Base-by-base conservation (phyloP, 2,113 vertebrate species). In the Osmerus eperlanus region DNA sequence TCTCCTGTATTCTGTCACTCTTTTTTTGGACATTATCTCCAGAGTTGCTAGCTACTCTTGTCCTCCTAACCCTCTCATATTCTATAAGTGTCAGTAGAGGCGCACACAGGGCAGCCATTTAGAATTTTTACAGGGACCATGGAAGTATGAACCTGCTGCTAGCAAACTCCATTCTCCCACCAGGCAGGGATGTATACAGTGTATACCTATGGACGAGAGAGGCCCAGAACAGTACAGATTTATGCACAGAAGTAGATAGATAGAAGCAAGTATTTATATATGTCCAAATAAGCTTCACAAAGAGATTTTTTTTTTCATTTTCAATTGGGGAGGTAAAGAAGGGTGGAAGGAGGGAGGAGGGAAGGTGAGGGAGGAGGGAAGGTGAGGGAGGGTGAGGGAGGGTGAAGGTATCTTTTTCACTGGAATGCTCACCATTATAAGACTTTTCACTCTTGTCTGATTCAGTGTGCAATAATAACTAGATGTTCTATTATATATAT, bases 391-490 rank as follows among this genome's bases (percentile, higher is more conserved):
- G 23, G 12, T 32, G 18, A 4, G 32, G 23, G 16, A 32, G 32
- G n/a, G 15, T 67, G 71, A 65, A 67, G 71, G 14, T 53, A 65
- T 69, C 21, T 80, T 78, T 87, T 85, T 86, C 83, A 87, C 87
- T 83, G 86, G 83, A 89, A 89, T 88, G 86, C 87, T 88, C 88
- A 88, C 86, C 72, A 28, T 29, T 78, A 68, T 67, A 74, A 76
- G 84, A 86, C 83, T 80, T 81, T 82, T 82, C 80, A 83, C 81
- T 85, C 77, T 84, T 85, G 79, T 89, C 82, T 84, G 78, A 87
- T 80, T 89, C 86, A 76, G 86, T 90, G 89, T 91, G 89, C 89
- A 91, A 91, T 91, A 91, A 91, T 91, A 90, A 88, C 82, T 91
- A 87, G 83, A 90, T 87, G 85, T 89, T 82, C 88, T 53, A 60